Evolutionary conservation across 2,888 invertebrate species (phyloP).

Genomic region (Agapostemon virescens): DNA sequence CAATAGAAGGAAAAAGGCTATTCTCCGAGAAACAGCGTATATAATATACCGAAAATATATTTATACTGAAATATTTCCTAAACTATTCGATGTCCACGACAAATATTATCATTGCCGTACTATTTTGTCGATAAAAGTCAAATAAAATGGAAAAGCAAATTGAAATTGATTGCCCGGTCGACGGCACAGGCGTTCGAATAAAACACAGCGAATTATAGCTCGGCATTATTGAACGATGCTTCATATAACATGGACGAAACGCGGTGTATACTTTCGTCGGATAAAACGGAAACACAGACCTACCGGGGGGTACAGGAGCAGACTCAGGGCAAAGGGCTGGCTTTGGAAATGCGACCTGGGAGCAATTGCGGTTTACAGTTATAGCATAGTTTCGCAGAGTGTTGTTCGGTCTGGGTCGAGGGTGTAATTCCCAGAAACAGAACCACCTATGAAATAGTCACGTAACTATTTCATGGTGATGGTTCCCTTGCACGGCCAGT

Average conservation of each 20-base stretch:
- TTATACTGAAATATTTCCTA: too few relatives aligned
- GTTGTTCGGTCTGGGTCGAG: slow-evolving; percentile 20
- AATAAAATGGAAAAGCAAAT: neutral
- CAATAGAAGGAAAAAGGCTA: too few relatives aligned
- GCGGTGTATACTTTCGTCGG: neutral
- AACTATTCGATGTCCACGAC: too few relatives aligned
- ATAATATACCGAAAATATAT: too few relatives aligned
- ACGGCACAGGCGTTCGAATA: neutral
- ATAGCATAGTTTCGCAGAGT: slow-evolving; percentile 38
- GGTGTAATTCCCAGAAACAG: slow-evolving; percentile 36
- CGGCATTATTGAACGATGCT: neutral
- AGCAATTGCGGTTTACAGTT: slow-evolving; percentile 52
- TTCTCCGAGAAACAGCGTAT: too few relatives aligned
- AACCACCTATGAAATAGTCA: slow-evolving; percentile 24
- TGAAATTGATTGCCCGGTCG: neutral
- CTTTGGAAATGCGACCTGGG: slow-evolving; percentile 36
- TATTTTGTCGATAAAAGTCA: too few relatives aligned
- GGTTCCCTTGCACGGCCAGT: neutral
- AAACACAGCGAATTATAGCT: neutral
- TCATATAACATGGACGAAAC: neutral
- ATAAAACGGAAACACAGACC: slow-evolving; percentile 8
- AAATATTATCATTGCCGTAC: too few relatives aligned
- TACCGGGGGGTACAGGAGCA: slow-evolving; percentile 10
- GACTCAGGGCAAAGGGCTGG: slow-evolving; percentile 29
- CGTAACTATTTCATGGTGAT: slow-evolving; percentile 19